Evolutionary conservation across 2,113 vertebrate species (phyloP), one percentile per base, ranked within the genome.

Genomic region (Aphelocoma coerulescens): DNA sequence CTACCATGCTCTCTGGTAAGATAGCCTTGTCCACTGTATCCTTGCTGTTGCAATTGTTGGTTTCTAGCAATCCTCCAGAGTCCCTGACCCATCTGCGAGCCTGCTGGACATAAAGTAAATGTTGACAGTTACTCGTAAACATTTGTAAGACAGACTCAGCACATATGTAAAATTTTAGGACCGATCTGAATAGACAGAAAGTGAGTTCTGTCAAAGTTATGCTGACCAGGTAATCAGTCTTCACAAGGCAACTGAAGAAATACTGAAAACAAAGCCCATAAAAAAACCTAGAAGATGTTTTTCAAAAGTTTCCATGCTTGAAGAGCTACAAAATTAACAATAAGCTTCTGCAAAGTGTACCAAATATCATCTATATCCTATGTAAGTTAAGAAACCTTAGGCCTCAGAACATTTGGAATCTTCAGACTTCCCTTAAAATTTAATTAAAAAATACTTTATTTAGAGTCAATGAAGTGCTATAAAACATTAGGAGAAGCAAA

Each of bases 21-120:
- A 97, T 96, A 98, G 84, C 97, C 97, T 95, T 97, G 98, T 35
- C 98, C 99, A 28, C 96, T 97, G 24, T 98, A 98, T 81, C 98
- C 98, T 97, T 99, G 99, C 72, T 98, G 98, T 72, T 99, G 99
- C 88, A 99, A 97, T 95, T 99, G 99, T 97, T 99, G 99, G 98
- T 99, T 99, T 97, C 99, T 99, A 97, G 98, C 98, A 94, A 99
- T 98, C 98, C 99, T 99, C 99, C 99, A 99, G 97, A 99, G 98
- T 96, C 98, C 99, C 95, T 99, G 99, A 99, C 99, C 99, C 99
- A 99, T 99, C 99, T 99, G 98, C 95, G 85, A 97, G 96, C 95
- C 98, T 98, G 97, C 20, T 66, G 93, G 79, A 95, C 63, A 89
- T 10, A 89, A 96, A 90, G 91, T 65, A 93, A 52, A 78, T 18